Base-by-base conservation (phyloP, 1,140 invertebrate species). In the Ephestia elutella region DNA sequence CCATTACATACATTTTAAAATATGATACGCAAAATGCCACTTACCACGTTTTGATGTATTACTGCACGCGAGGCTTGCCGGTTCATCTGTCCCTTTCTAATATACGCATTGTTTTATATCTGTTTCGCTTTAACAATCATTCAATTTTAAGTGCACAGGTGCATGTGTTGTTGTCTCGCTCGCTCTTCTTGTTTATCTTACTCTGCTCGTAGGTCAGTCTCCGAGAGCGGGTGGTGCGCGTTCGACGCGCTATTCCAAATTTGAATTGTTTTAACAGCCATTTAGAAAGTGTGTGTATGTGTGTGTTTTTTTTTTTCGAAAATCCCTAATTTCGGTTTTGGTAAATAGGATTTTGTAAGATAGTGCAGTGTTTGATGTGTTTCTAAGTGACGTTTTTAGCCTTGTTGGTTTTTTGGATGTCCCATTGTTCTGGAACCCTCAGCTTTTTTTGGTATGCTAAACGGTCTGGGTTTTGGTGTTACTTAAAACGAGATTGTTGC, bases 121-220 rank as follows among this genome's bases (percentile, higher is more conserved):
- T 58, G 50, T 82, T 73, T 60, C 70, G 56, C 62, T 84, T 71
- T 55, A 59, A 62, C 75, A 55, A 70, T 70, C 81, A 84, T 80
- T 86, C 81, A 79, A 71, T 77, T 78, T 78, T 71, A 78, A 82
- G 73, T 86, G 71, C 75, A 83, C 80, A 83, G 79, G 80, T 86
- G 79, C 75, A 76, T 62, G 55, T 78, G 58, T 59, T 51, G 57
- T 58, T 49, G 70, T 86, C 80, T 75, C 82, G 69, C 60, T 86
- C 71, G 49, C 73, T 56, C 79, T 25, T 53, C 56, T 75, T 77
- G 72, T 77, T 78, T 82, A 76, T 71, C 62, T 67, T 60, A 32
- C 48, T 57, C 18, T 53, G 60, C 60, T 57, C 66, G 57, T 57
- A 56, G 68, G 70, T 74, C 76, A 80, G 78, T 81, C 71, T 80